These are phyloP conservation scores for Uropsilus gracilis DNA, from an alignment of 2,113 vertebrate genomes.

Conservation along the genomic window DNA sequence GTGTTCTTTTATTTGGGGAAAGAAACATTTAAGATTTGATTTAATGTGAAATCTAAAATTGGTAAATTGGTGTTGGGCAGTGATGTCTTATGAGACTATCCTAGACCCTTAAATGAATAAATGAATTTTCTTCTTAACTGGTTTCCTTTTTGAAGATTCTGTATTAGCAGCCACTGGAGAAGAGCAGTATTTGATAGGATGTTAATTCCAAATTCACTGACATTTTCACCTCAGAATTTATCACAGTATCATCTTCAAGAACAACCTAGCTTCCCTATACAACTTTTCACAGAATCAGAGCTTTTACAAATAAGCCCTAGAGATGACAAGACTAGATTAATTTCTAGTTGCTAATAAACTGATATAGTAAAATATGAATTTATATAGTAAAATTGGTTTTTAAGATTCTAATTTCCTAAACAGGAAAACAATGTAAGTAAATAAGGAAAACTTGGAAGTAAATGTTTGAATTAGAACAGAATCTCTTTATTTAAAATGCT, in stretches of 20 bases:
- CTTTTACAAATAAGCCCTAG: constrained; percentile 6
- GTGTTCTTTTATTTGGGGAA: background rate
- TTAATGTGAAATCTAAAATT: constrained; percentile 2
- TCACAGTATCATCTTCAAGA: constrained; percentile 18
- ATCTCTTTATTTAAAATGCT: constrained; percentile 38
- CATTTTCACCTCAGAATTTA: constrained; percentile 15
- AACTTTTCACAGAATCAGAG: constrained; percentile 45
- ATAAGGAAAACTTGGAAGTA: constrained; percentile 13
- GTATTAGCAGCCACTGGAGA: background rate
- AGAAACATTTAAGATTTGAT: background rate
- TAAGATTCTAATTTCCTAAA: constrained; percentile 49
- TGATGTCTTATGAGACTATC: background rate
- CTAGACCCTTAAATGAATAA: background rate
- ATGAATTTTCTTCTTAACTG: background rate
- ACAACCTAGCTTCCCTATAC: background rate
- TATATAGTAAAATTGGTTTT: constrained; percentile 45
- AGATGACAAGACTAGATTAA: background rate
- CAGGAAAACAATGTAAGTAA: constrained; percentile 30
- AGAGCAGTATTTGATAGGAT: background rate
- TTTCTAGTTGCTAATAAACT: constrained; percentile 54
- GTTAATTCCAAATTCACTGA: constrained; percentile 13
- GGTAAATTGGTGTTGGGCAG: background rate
- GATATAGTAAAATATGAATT: constrained; percentile 23
- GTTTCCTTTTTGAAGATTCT: background rate
- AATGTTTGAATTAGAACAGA: constrained; percentile 13